Conservation (phyloP, 1,140 invertebrate species). For the Eurytemora carolleeae region DNA sequence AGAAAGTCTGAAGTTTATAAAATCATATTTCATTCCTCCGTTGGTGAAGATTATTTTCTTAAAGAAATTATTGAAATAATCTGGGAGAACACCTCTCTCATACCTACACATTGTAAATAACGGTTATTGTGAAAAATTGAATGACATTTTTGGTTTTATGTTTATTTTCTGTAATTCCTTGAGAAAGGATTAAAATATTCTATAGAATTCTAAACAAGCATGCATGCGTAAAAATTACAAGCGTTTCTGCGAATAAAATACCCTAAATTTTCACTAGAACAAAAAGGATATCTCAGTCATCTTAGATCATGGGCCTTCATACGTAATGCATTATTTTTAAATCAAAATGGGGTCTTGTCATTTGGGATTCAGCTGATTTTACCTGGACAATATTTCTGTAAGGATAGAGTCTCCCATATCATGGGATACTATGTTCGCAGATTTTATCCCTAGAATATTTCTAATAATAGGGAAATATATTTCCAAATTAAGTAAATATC, state of each 20-base stretch:
- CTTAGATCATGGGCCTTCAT: not conserved
- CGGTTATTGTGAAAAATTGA: too few species aligned
- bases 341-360: not conserved
- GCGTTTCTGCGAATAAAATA: too few species aligned
- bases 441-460: not conserved
- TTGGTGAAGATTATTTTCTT: slow-evolving; percentile 9
- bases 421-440: slow-evolving; percentile 6
- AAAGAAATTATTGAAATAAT: slow-evolving; percentile 4
- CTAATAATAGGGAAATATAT: not conserved
- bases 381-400: slow-evolving; percentile 1
- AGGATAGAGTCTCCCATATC: slow-evolving; percentile 13
- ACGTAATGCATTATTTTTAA: not conserved
- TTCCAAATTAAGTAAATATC: not conserved
- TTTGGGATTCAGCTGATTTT: not conserved
- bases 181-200: too few species aligned
- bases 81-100: slow-evolving; percentile 1
- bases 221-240: too few species aligned
- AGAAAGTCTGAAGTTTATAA: slow-evolving; percentile 6
- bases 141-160: too few species aligned
- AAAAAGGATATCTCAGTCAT: too few species aligned
- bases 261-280: too few species aligned
- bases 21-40: slow-evolving; percentile 11
- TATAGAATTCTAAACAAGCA: too few species aligned
- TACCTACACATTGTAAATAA: not conserved
- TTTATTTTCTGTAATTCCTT: too few species aligned